Evolutionary conservation across 2,113 vertebrate genomes (phyloP).

Genomic region (Pseudonaja textilis): DNA sequence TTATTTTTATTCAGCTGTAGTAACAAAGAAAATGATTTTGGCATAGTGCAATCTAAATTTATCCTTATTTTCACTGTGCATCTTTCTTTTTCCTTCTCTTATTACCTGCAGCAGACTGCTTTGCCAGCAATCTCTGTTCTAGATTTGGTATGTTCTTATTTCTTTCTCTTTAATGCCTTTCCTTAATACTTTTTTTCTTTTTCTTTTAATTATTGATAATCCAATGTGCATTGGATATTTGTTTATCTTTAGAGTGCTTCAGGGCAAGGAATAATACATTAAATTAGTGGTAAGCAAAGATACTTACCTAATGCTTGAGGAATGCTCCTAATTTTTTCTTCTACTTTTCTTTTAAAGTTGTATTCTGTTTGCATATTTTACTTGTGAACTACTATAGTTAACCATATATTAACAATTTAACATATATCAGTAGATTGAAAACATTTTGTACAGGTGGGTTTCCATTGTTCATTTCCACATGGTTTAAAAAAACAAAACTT

Average conservation of each 20-base stretch:
- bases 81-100: conserved; percentile 78
- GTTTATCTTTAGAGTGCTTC: conserved; percentile 52
- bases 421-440: background rate
- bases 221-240: conserved; percentile 49
- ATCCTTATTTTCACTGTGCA: conserved; percentile 78
- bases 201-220: conserved; percentile 55
- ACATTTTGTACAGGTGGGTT: background rate
- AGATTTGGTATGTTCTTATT: conserved; percentile 99
- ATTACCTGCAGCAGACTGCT: conserved; percentile 97
- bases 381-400: conserved; percentile 35
- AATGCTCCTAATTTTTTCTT: conserved; percentile 35
- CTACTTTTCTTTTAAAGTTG: conserved; percentile 54
- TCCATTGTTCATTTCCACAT: background rate
- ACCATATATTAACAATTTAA: background rate
- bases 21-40: conserved; percentile 63
- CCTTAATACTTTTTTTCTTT: conserved; percentile 54
- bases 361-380: conserved; percentile 58
- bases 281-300: conserved; percentile 57
- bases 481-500: background rate
- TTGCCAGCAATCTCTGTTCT: conserved; percentile 99
- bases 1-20: conserved; percentile 31
- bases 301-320: conserved; percentile 65
- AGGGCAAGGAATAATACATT: conserved; percentile 21
- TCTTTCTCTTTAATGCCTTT: conserved; percentile 73
- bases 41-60: conserved; percentile 63